These are phyloP conservation scores for Petrolisthes manimaculis DNA, from an alignment of 2,888 invertebrate genomes.

Conservation along the genomic window DNA sequence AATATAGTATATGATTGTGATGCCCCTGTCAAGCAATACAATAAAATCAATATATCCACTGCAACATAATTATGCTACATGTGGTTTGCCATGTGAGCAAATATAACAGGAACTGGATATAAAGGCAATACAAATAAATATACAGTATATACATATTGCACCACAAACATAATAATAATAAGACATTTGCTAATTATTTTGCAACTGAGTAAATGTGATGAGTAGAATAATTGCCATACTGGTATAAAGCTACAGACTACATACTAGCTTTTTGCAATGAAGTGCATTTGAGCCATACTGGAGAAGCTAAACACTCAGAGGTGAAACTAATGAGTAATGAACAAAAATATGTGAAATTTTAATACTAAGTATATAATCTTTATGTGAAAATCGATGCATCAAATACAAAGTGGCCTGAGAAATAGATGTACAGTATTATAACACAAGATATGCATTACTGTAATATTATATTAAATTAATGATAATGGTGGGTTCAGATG, in stretches of 20 bases:
- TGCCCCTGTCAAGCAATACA: too few relatives aligned
- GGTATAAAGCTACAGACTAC: not conserved
- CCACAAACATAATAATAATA: too few relatives aligned
- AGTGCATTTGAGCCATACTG: not conserved
- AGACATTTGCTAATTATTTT: not conserved
- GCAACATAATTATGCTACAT: too few relatives aligned
- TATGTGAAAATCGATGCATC: slow-evolving; percentile 39
- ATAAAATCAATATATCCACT: too few relatives aligned
- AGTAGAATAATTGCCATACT: not conserved
- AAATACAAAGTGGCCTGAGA: slow-evolving; percentile 50
- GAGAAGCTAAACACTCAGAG: not conserved
- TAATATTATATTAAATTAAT: not conserved
- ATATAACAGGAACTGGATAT: slow-evolving; percentile 11
- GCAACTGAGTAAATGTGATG: not conserved
- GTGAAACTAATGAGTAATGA: not conserved
- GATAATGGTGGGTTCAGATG: not conserved
- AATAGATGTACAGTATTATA: slow-evolving; percentile 46
- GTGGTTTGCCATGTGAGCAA: too few relatives aligned
- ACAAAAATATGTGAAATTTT: slow-evolving; percentile 16
- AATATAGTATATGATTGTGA: too few relatives aligned
- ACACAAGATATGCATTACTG: slow-evolving; percentile 43
- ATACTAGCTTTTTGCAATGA: not conserved
- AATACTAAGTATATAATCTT: slow-evolving; percentile 32
- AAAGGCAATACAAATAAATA: not conserved
- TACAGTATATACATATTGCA: not conserved